A percentile compares a stretch with the other conserved stretches of the same genome.
Conservation (phyloP, 2,888 invertebrate species). For the Gisinianus flammeolus region DNA sequence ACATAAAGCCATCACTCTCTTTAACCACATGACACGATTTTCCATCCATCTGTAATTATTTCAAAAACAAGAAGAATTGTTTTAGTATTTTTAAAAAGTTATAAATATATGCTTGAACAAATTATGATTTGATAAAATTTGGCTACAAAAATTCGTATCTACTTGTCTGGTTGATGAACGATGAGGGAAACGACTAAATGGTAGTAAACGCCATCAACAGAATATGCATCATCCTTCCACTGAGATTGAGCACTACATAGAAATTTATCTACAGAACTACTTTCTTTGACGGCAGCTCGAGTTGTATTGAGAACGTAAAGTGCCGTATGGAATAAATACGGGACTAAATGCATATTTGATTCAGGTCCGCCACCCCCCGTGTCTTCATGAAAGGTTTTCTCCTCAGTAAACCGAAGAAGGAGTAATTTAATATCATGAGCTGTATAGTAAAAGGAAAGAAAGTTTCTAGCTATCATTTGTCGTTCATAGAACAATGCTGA, state of each 20-base stretch:
- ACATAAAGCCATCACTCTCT: conserved; percentile 76
- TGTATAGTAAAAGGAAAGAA: no score
- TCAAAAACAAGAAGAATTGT: conserved; percentile 4
- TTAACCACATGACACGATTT: conserved; percentile 73
- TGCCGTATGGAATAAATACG: conserved; percentile 91
- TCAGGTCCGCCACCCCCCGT: conserved; percentile 96
- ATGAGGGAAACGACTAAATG: conserved; percentile 81
- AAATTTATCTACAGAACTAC: conserved; percentile 53
- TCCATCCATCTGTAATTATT: conserved; percentile 71
- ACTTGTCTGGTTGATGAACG: conserved; percentile 71
- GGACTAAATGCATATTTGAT: conserved; percentile 95
- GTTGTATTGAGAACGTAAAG: conserved; percentile 89
- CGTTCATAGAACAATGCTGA: no score
- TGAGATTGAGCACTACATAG: conserved; percentile 56
- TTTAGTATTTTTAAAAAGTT: no score
- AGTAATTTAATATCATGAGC: conserved; percentile 92
- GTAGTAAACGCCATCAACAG: conserved; percentile 91
- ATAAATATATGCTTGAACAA: no score
- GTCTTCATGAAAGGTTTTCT: conserved; percentile 96
- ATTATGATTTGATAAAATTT: no score
- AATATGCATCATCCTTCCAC: conserved; percentile 79
- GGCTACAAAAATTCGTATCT: conserved; percentile 7
- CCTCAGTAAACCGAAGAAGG: conserved; percentile 86
- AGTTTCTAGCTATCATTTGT: no score
- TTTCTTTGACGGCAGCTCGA: conserved; percentile 60